Evolutionary conservation across 2,888 invertebrate genomes (phyloP), one percentile per base, ranked within the genome.

Genomic region (Tyria jacobaeae): DNA sequence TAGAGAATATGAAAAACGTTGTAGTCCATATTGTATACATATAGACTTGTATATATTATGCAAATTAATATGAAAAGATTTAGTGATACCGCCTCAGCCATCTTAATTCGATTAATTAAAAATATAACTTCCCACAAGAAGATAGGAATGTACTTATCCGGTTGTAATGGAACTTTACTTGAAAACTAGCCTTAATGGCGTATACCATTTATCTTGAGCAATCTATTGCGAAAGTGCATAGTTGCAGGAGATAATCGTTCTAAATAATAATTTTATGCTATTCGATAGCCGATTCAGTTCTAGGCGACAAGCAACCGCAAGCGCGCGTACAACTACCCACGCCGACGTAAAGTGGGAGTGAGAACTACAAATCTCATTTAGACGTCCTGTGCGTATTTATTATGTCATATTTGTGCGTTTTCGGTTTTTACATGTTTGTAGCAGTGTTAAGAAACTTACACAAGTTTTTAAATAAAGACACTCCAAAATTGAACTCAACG

Each of bases 201-300:
- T 44, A 12, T 12, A 21, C 12, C 3, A 7, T 44, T 10, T 12
- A 44, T 12, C 21, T 44, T 21, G n/a, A n/a, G n/a, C n/a, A 44
- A 44, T 21, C 44, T 44, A 12, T 34, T 21, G 14, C 34, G 34
- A 51, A 34, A 51, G 14, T 7, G 34, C 34, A 34, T 31, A 51
- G 31, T 50, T 31, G 17, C 15, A 27, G 4, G 14, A 50, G 50
- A 31, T 50, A 50, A 50, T 50, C n/a, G 21, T 17, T 34, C 21
- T 21, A 50, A 6, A 31, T 14, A 50, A 50, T 50, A 6, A 14
- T 31, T 34, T 51, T 14, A 21, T 34, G 34, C 34, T 31, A 51
- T 34, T 51, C 50, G 34, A 21, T 51, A 25, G 50, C 21, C 34
- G 50, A 51, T 51, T 51, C 31, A 51, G 21, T 51, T 51, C 50